phyloP scores from a whole-genome alignment of 2,113 vertebrate genomes.

The Bombycilla garrulus region DNA sequence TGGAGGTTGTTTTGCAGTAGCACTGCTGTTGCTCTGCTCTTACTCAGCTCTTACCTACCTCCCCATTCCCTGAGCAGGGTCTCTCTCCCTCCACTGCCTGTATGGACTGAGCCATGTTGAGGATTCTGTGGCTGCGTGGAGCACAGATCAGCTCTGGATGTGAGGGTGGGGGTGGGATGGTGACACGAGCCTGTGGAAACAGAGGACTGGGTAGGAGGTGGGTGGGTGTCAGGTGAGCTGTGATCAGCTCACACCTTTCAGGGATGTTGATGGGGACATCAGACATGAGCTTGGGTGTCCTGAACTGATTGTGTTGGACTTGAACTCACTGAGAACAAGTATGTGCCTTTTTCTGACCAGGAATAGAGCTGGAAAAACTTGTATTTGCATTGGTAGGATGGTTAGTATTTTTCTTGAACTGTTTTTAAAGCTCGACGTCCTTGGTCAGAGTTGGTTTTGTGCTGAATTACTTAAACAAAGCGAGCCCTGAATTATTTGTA shows the following conservation, averaged over 20 bases:
- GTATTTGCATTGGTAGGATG: background rate
- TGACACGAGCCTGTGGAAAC: background rate
- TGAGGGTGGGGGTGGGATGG: background rate
- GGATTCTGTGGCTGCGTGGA: background rate
- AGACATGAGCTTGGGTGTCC: background rate
- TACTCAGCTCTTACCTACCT: slow-evolving; percentile 20
- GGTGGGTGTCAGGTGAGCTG: background rate
- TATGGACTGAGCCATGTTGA: background rate
- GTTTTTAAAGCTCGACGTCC: background rate
- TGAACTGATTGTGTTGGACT: background rate
- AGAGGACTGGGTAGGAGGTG: background rate
- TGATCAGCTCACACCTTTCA: background rate
- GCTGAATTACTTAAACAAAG: background rate
- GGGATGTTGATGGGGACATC: background rate
- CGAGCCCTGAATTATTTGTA: background rate
- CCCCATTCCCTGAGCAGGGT: background rate
- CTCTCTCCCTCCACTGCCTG: background rate
- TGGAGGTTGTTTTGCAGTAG: background rate
- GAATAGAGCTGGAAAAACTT: background rate
- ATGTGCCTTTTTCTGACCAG: slow-evolving; percentile 58
- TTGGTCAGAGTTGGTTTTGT: slow-evolving; percentile 20
- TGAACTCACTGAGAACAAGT: slow-evolving; percentile 16
- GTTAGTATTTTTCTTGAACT: background rate
- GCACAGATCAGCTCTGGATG: background rate
- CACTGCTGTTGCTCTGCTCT: background rate